Evolutionary conservation across 1,140 invertebrate species (phyloP).

Genomic region (Semibalanus balanoides): DNA sequence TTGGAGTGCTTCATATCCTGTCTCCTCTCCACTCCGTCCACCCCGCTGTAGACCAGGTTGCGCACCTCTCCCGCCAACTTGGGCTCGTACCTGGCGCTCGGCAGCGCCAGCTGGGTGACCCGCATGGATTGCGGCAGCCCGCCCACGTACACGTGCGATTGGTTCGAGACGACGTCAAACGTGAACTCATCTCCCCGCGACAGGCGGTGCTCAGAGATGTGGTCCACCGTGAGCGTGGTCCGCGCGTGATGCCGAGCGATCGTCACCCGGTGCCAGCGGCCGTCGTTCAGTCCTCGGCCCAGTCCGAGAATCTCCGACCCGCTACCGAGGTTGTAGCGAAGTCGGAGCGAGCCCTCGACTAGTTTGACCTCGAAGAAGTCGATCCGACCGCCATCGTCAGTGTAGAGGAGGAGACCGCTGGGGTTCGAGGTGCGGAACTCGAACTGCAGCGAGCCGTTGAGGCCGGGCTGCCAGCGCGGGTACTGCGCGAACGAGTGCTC

Average conservation of each 20-base stretch:
- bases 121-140: slow-evolving; percentile 81
- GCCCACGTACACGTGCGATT: slow-evolving; percentile 81
- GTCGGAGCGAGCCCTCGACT: slow-evolving; percentile 69
- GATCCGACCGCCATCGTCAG: slow-evolving; percentile 82
- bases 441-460: slow-evolving; percentile 74
- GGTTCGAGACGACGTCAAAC: slow-evolving; percentile 64
- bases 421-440: slow-evolving; percentile 84
- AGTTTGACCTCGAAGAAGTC: slow-evolving; percentile 92
- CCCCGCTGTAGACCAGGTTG: slow-evolving; percentile 70
- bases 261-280: slow-evolving; percentile 60
- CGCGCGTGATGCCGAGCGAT: slow-evolving; percentile 55
- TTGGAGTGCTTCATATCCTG: slow-evolving; percentile 41
- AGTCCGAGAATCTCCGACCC: slow-evolving; percentile 75
- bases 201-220: slow-evolving; percentile 47
- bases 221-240: slow-evolving; percentile 66
- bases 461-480: slow-evolving; percentile 69
- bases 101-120: slow-evolving; percentile 64
- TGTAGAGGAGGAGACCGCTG: slow-evolving; percentile 76
- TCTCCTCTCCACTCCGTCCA: slow-evolving; percentile 48
- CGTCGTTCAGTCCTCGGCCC: slow-evolving; percentile 68
- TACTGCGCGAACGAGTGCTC: slow-evolving; percentile 77
- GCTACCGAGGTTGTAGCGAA: slow-evolving; percentile 72
- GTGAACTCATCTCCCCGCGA: slow-evolving; percentile 34
- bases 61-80: slow-evolving; percentile 67
- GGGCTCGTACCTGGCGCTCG: slow-evolving; percentile 81